phyloP scores from a whole-genome alignment of 2,113 vertebrate genomes.

The Phasianus colchicus region DNA sequence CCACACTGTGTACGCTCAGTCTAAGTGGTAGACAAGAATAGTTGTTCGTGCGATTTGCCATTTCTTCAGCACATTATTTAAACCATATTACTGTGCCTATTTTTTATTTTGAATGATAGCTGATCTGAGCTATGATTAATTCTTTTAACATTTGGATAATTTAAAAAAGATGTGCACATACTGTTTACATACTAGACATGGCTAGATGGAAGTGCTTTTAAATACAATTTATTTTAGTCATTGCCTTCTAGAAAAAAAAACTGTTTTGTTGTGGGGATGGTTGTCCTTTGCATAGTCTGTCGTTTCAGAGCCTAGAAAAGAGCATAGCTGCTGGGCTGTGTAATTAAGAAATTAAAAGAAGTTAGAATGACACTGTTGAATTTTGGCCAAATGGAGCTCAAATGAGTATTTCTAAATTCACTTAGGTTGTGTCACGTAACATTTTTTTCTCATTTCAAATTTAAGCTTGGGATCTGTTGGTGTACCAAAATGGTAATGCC shows the following conservation, averaged over 20 bases:
- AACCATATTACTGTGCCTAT: not conserved
- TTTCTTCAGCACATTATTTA: constrained; percentile 54
- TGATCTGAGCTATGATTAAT: constrained; percentile 37
- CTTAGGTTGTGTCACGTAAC: not conserved
- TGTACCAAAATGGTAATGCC: not conserved
- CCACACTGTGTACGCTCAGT: constrained; percentile 42
- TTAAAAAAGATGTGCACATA: not conserved
- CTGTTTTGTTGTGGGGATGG: not conserved
- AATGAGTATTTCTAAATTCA: not conserved
- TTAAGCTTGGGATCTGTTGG: not conserved
- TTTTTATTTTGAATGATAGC: constrained; percentile 44
- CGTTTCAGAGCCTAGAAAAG: not conserved
- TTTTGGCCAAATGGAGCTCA: not conserved
- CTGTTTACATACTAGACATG: not conserved
- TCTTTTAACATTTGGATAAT: not conserved
- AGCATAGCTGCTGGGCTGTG: not conserved
- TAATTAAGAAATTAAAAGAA: not conserved
- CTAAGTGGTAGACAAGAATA: constrained; percentile 37
- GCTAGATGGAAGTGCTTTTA: not conserved
- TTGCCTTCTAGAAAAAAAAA: not conserved
- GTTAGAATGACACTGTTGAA: not conserved
- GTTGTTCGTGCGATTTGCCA: constrained; percentile 25
- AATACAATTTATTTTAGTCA: not conserved
- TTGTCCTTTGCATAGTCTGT: not conserved
- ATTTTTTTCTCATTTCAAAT: not conserved